Conservation (phyloP, 92 coral and sea anemone species). For the Nematostella vectensis region DNA sequence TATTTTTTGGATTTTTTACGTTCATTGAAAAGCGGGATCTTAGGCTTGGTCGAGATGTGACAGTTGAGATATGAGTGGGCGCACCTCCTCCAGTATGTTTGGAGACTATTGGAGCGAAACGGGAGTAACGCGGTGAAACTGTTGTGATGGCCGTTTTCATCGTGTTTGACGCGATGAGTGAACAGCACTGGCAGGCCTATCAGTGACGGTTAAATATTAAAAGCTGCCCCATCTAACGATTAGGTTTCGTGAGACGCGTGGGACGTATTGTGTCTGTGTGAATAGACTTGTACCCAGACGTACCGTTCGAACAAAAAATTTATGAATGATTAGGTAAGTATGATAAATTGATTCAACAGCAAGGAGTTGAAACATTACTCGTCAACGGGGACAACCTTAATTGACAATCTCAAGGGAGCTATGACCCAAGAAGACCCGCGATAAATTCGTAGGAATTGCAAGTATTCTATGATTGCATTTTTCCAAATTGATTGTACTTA, state of each 20-base stretch:
- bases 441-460: background rate
- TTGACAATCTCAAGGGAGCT: background rate
- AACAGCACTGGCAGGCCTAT: background rate
- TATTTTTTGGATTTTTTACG: conserved; percentile 1
- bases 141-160: background rate
- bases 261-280: background rate
- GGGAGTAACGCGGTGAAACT: no score
- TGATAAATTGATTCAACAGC: background rate
- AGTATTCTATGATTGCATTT: background rate
- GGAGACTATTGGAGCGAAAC: no score
- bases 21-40: background rate
- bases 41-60: conserved; percentile 1
- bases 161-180: background rate
- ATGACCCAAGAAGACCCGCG: background rate
- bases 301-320: background rate
- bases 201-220: no score
- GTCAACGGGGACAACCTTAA: background rate
- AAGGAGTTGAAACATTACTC: background rate
- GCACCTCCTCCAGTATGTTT: no score
- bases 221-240: no score
- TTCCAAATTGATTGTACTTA: background rate
- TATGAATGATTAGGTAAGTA: background rate
- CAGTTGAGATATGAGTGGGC: no score
- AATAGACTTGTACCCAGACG: background rate
- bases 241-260: no score